Percentiles rank a stretch among this genome's conserved stretches.
These are phyloP conservation scores for Craniophora ligustri DNA, from an alignment of 2,888 invertebrate species.

Conservation along the genomic window DNA sequence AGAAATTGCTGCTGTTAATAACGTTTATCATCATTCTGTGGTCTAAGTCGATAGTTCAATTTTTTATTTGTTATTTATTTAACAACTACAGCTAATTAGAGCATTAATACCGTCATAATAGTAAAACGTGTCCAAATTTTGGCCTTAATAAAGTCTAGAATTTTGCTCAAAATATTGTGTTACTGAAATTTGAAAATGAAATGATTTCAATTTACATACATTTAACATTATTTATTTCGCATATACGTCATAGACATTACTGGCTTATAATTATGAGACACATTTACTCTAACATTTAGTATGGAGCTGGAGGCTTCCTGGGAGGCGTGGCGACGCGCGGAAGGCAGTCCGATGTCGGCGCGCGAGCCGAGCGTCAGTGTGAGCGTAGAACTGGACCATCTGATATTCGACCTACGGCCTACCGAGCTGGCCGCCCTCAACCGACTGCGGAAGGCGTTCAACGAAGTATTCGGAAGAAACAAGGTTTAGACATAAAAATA, in stretches of 20 bases:
- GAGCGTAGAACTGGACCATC: conserved; percentile 66
- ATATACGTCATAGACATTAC: too few relatives aligned
- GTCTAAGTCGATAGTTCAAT: too few relatives aligned
- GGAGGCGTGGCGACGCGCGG: conserved; percentile 76
- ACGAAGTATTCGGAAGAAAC: background rate
- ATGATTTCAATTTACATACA: too few relatives aligned
- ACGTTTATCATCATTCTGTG: too few relatives aligned
- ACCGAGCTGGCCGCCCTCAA: conserved; percentile 59
- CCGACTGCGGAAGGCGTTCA: conserved; percentile 36
- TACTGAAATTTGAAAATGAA: too few relatives aligned
- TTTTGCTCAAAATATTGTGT: too few relatives aligned
- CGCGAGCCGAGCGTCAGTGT: conserved; percentile 63
- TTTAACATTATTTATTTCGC: too few relatives aligned
- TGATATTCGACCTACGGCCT: conserved; percentile 70
- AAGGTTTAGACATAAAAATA: conserved; percentile 8
- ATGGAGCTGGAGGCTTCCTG: conserved; percentile 68
- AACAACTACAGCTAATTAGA: background rate
- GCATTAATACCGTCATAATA: too few relatives aligned
- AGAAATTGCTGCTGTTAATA: too few relatives aligned
- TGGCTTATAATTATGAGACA: background rate
- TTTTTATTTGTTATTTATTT: too few relatives aligned
- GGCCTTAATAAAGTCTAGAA: too few relatives aligned
- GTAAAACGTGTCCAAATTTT: too few relatives aligned
- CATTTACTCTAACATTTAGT: conserved; percentile 47
- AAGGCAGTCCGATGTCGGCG: conserved; percentile 58